A percentile compares a stretch with the other conserved stretches of the same genome.
Evolutionary conservation across 2,113 vertebrate genomes (phyloP).

Genomic region (Sorex fumeus): DNA sequence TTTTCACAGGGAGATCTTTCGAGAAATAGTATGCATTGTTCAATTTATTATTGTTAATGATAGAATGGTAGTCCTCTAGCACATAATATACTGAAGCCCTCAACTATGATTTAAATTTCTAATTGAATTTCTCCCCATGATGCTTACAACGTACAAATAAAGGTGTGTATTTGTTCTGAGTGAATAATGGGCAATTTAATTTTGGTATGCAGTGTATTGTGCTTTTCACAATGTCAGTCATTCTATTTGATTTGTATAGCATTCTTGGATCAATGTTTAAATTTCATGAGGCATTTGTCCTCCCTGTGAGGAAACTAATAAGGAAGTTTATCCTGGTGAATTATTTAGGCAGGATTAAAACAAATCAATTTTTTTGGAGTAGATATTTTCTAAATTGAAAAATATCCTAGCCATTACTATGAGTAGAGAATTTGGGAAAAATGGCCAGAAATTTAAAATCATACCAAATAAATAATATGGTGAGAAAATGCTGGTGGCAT

Average conservation of each 20-base stretch:
- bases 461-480: conserved; percentile 24
- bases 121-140: conserved; percentile 65
- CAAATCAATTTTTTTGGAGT: conserved; percentile 81
- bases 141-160: conserved; percentile 71
- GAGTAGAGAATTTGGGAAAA: conserved; percentile 62
- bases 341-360: conserved; percentile 81
- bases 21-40: neutral
- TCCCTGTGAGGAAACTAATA: conserved; percentile 83
- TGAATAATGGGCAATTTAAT: conserved; percentile 80
- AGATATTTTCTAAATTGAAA: conserved; percentile 71
- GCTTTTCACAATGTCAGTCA: conserved; percentile 85
- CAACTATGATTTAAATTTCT: neutral
- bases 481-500: neutral
- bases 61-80: neutral
- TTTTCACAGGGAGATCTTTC: neutral
- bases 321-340: conserved; percentile 70
- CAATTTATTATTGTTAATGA: neutral
- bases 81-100: neutral
- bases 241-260: conserved; percentile 81
- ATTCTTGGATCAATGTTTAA: conserved; percentile 85
- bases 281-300: conserved; percentile 87
- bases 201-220: conserved; percentile 81
- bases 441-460: conserved; percentile 44
- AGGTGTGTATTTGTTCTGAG: conserved; percentile 70
- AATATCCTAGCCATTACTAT: conserved; percentile 57